A percentile compares a stretch with the other conserved stretches of the same genome.
Conservation (phyloP, 2,113 vertebrate species). For the Corythoichthys intestinalis region DNA sequence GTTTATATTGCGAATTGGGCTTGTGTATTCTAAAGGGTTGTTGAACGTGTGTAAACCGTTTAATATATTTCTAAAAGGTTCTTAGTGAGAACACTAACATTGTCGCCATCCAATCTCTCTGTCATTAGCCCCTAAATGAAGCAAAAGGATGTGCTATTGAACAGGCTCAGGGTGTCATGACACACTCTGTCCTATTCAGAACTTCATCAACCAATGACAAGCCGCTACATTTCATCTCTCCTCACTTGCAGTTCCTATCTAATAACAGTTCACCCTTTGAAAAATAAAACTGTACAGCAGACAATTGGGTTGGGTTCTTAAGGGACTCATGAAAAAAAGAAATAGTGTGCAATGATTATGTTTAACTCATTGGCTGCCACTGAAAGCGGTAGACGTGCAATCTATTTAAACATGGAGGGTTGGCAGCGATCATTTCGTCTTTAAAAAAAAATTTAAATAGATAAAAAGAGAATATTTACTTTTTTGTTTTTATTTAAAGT, state of each 20-base stretch:
- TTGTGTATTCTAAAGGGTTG: slow-evolving; percentile 5
- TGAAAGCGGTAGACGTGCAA: too few relatives aligned
- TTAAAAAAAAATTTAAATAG: too few relatives aligned
- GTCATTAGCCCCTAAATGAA: slow-evolving; percentile 37
- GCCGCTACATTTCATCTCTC: slow-evolving; percentile 14
- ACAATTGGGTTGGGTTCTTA: too few relatives aligned
- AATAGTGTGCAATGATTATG: too few relatives aligned
- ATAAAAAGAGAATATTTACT: too few relatives aligned
- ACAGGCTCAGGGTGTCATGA: slow-evolving; percentile 35
- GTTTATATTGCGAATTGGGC: not conserved
- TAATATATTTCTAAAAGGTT: slow-evolving; percentile 19
- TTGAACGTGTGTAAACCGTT: slow-evolving; percentile 20
- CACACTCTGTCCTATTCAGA: slow-evolving; percentile 30
- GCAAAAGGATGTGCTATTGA: slow-evolving; percentile 61
- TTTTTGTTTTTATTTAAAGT: too few relatives aligned
- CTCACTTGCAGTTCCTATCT: not conserved
- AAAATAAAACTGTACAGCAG: too few relatives aligned
- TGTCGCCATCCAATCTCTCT: slow-evolving; percentile 31
- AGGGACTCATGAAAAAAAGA: too few relatives aligned
- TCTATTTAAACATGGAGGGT: too few relatives aligned
- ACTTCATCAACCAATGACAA: slow-evolving; percentile 30
- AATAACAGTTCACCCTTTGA: not conserved
- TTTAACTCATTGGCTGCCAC: too few relatives aligned
- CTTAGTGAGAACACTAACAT: slow-evolving; percentile 12
- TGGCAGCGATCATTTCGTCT: too few relatives aligned